These are phyloP conservation scores for Cynopterus sphinx DNA, from an alignment of 2,797 vertebrate genomes.

Conservation along the genomic window DNA sequence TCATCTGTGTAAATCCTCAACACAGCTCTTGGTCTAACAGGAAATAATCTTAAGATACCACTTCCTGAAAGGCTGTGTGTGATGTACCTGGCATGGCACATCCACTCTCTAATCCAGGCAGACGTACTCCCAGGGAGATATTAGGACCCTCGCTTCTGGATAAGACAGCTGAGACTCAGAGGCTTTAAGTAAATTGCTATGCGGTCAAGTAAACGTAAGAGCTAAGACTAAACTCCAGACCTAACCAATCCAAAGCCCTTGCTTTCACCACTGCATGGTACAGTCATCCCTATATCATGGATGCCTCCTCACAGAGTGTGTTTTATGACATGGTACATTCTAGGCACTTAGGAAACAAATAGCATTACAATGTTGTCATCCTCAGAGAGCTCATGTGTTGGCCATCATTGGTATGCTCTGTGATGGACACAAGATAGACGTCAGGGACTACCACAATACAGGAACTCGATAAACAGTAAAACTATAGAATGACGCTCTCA, in stretches of 20 bases:
- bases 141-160: neutral
- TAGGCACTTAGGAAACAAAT: neutral
- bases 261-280: neutral
- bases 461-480: neutral
- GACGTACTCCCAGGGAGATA: neutral
- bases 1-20: neutral
- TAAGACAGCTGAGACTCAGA: neutral
- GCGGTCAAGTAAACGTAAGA: neutral
- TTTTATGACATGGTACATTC: neutral
- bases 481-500: neutral
- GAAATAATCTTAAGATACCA: neutral
- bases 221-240: neutral
- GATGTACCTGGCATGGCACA: neutral
- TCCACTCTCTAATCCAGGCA: neutral
- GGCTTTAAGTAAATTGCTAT: neutral
- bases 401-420: neutral
- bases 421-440: neutral
- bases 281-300: neutral
- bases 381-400: neutral
- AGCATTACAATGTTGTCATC: neutral
- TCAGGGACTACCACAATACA: neutral
- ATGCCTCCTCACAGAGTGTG: neutral
- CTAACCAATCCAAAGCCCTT: neutral
- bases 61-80: neutral
- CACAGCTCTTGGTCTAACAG: neutral